phyloP scores from a whole-genome alignment of 2,797 vertebrate species.

The Typhlichthys subterraneus region DNA sequence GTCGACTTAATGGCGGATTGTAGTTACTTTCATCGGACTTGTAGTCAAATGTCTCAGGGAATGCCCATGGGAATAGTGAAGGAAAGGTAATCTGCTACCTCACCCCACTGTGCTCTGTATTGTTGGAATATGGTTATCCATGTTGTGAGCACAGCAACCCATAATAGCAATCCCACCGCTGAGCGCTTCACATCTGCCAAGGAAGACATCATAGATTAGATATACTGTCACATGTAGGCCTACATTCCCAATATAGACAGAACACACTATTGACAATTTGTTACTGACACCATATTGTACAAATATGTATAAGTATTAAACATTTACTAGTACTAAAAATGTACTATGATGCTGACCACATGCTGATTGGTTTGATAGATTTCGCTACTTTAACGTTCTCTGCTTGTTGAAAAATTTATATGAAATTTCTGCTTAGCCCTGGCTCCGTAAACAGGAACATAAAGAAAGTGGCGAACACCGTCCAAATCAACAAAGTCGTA shows the following conservation, averaged over 20 bases:
- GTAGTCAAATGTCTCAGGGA: slow-evolving; percentile 68
- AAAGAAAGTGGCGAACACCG: no score
- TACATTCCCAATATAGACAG: not conserved
- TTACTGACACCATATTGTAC: no score
- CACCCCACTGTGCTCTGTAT: slow-evolving; percentile 87
- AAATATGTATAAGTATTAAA: no score
- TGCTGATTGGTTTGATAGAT: no score
- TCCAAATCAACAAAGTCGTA: no score
- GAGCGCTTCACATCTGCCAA: slow-evolving; percentile 88
- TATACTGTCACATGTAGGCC: not conserved
- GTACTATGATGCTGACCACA: no score
- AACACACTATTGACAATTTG: no score
- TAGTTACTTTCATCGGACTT: slow-evolving; percentile 24
- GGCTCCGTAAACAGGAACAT: no score
- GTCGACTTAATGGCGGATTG: slow-evolving; percentile 35
- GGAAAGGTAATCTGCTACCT: slow-evolving; percentile 87
- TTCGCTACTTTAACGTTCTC: no score
- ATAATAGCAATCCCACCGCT: slow-evolving; percentile 84
- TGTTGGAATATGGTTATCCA: slow-evolving; percentile 93
- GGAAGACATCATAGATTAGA: slow-evolving; percentile 16
- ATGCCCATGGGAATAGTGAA: slow-evolving; percentile 91
- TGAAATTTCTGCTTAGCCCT: no score
- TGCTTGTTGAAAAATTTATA: no score
- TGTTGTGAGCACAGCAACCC: slow-evolving; percentile 87
- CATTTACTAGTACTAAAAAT: no score